These are phyloP conservation scores for Puffinus mauretanicus DNA, from an alignment of 2,113 vertebrate genomes.

Conservation along the genomic window DNA sequence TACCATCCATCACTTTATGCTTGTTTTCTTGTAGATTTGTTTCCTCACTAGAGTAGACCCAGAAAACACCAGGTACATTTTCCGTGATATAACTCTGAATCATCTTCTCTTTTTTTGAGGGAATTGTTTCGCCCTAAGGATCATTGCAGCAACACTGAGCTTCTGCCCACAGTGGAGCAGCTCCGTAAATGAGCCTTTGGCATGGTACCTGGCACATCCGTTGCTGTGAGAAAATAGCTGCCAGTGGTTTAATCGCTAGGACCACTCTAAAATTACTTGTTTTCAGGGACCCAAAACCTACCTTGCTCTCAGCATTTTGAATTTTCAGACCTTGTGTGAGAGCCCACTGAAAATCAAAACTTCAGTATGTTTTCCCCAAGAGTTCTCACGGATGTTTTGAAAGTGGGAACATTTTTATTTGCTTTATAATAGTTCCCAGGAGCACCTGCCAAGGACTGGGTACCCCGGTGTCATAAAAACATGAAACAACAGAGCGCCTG, in stretches of 20 bases:
- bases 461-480: not conserved
- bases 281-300: not conserved
- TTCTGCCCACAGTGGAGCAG: not conserved
- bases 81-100: not conserved
- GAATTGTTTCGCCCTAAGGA: not conserved
- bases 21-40: not conserved
- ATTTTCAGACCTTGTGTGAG: not conserved
- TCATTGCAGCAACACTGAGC: not conserved
- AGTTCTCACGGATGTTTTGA: not conserved
- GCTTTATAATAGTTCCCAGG: not conserved
- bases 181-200: not conserved
- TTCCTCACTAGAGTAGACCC: not conserved
- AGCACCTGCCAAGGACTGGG: not conserved
- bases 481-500: not conserved
- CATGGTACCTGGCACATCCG: not conserved
- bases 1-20: not conserved
- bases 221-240: not conserved
- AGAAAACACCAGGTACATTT: not conserved
- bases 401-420: not conserved
- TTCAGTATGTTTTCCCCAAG: not conserved
- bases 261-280: not conserved
- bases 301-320: not conserved
- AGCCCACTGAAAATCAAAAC: not conserved
- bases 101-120: not conserved
- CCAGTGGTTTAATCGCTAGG: not conserved